Conservation (phyloP, 2,888 invertebrate species). For the Sphaeridia pumilis region DNA sequence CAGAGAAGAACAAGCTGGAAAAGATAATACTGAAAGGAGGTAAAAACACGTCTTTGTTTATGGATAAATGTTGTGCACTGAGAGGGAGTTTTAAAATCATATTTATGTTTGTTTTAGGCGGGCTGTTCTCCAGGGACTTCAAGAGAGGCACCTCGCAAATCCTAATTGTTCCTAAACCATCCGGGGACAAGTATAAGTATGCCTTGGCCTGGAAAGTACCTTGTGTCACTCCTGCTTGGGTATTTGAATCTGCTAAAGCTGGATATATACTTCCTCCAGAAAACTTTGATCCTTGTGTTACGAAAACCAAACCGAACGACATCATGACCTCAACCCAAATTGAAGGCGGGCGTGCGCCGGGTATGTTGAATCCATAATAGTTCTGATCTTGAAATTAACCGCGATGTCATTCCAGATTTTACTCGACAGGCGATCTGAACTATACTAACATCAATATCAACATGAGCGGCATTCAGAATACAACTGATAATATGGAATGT, state of each 20-base stretch:
- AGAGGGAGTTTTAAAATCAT: background rate
- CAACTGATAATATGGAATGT: too few species aligned
- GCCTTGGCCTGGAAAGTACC: constrained; percentile 50
- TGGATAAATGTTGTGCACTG: background rate
- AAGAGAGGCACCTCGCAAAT: constrained; percentile 45
- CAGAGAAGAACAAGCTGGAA: constrained; percentile 53
- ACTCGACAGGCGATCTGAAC: too few species aligned
- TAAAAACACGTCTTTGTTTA: constrained; percentile 44
- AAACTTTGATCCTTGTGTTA: constrained; percentile 41
- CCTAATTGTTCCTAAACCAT: constrained; percentile 45
- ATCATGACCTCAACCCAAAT: constrained; percentile 8
- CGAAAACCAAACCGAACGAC: background rate
- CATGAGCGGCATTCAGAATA: too few species aligned
- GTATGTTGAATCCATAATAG: too few species aligned
- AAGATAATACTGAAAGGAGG: constrained; percentile 61
- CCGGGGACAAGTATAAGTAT: constrained; percentile 60
- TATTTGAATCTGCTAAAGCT: constrained; percentile 59
- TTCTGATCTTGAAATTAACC: too few species aligned
- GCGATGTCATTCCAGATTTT: too few species aligned
- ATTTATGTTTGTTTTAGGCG: too few species aligned
- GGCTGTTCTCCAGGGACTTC: constrained; percentile 47
- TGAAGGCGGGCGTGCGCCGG: background rate
- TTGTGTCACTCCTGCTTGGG: constrained; percentile 66
- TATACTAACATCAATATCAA: too few species aligned
- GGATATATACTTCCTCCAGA: constrained; percentile 57